A percentile compares a stretch with the other conserved stretches of the same genome.
Evolutionary conservation across 2,888 invertebrate genomes (phyloP).

Genomic region (Isoperla grammatica): DNA sequence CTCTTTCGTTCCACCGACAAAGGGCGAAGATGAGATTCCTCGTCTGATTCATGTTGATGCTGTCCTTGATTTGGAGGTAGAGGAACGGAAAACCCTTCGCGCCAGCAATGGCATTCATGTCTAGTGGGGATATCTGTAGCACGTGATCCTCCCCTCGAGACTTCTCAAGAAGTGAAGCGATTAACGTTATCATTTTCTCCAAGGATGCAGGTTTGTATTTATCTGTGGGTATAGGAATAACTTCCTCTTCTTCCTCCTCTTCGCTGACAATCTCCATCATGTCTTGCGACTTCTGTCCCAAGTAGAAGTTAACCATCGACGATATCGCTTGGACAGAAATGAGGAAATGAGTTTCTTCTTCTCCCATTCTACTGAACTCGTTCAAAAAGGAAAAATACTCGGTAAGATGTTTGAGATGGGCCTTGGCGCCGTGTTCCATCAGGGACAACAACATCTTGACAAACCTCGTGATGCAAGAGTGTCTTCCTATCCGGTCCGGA

Average conservation of each 20-base stretch:
- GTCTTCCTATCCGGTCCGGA: constrained; percentile 56
- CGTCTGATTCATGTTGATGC: constrained; percentile 86
- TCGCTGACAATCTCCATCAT: constrained; percentile 64
- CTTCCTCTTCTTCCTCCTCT: constrained; percentile 64
- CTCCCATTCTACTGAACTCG: constrained; percentile 94
- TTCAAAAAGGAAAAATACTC: constrained; percentile 90
- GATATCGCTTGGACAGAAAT: constrained; percentile 82
- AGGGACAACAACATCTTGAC: constrained; percentile 80
- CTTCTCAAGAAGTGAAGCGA: constrained; percentile 82
- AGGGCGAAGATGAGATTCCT: constrained; percentile 86
- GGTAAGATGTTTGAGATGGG: constrained; percentile 79
- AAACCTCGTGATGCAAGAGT: constrained; percentile 88
- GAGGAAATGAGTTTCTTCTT: constrained; percentile 85
- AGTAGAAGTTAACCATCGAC: constrained; percentile 86
- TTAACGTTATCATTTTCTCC: constrained; percentile 92
- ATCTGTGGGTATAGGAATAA: constrained; percentile 57
- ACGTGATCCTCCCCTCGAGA: constrained; percentile 69
- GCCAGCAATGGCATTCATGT: constrained; percentile 76
- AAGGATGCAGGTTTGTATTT: constrained; percentile 85
- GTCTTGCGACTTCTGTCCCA: constrained; percentile 74
- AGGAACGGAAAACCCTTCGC: constrained; percentile 91
- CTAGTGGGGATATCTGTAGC: constrained; percentile 68
- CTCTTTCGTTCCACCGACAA: constrained; percentile 83
- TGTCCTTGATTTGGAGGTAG: constrained; percentile 91
- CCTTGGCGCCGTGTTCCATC: constrained; percentile 84